Conservation (phyloP, 2,888 invertebrate species). For the Synergus itoensis region DNA sequence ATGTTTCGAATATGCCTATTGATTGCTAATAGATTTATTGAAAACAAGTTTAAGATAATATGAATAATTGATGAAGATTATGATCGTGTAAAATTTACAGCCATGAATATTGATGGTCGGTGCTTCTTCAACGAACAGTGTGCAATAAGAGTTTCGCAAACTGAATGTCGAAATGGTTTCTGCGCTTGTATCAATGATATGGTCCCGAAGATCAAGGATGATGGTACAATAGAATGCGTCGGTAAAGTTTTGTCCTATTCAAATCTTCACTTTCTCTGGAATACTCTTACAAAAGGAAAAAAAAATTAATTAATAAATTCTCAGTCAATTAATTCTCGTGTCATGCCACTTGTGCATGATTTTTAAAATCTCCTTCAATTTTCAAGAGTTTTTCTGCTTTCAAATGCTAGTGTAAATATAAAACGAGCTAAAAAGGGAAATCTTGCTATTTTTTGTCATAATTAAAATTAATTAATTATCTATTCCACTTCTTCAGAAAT, state of each 20-base stretch:
- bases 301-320: not conserved
- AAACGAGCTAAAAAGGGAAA: not conserved
- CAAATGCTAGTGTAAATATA: not conserved
- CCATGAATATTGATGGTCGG: conserved; percentile 88
- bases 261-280: conserved; percentile 29
- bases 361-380: not conserved
- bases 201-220: conserved; percentile 84
- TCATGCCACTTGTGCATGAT: not conserved
- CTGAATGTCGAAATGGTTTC: conserved; percentile 88
- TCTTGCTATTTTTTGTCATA: not conserved
- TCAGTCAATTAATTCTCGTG: not conserved
- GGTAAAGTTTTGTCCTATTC: conserved; percentile 79
- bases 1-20: not conserved
- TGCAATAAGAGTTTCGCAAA: conserved; percentile 85
- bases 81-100: conserved; percentile 76
- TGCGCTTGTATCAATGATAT: conserved; percentile 90
- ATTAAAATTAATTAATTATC: no score
- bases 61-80: not conserved
- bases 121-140: conserved; percentile 93
- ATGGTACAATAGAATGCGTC: conserved; percentile 87
- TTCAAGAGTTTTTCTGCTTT: not conserved
- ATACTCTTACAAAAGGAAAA: not conserved
- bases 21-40: not conserved
- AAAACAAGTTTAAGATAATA: not conserved
- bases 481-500: not conserved